Evolutionary conservation across 2,888 invertebrate species (phyloP), one percentile per base, ranked within the genome.

Genomic region (Ernsta delagoae): DNA sequence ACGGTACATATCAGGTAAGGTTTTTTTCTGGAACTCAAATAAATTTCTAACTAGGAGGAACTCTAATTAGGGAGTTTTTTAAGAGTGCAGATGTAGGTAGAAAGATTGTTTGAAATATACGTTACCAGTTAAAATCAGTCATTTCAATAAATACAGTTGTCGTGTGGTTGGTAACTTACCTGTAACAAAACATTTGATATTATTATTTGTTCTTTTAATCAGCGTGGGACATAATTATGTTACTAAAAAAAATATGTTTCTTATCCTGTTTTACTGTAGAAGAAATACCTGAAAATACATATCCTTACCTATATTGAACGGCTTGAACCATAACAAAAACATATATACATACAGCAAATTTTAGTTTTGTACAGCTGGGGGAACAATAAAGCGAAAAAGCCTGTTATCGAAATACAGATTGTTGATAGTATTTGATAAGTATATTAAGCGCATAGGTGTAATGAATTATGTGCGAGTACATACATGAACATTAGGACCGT

Each of bases 401-500:
- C 48, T 36, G 59, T 48, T 65, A 65, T 65, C 59, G 24, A 24
- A 57, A 56, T 45, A 12, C 45, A n/a, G 43, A 63, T 41, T 24
- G 39, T 41, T 54, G 63, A 63, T 54, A 64, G 64, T 45, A 57
- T 11, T 45, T 45, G 65, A 59, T 65, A 65, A 16, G n/a, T 39
- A 48, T 12, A 56, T 31, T 45, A 1, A 57, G 16, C 8, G 34
- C 36, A 16, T 16, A 16, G 16, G 43, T 56, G 57, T 65, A 65
- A 65, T 45, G 24, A 16, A 65, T 36, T 8, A 3, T 45, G 54
- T 34, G 11, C 11, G 31, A 9, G 56, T 48, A 36, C 56, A 56
- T 8, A 5, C 36, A 36, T n/a, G 12, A 48, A 48, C 45, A 48
- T 48, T 48, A 48, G 5, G n/a, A 12, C 5, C 45, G 12, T 48